phyloP scores from a whole-genome alignment of 2,113 vertebrate genomes.

The Petroica traversi region DNA sequence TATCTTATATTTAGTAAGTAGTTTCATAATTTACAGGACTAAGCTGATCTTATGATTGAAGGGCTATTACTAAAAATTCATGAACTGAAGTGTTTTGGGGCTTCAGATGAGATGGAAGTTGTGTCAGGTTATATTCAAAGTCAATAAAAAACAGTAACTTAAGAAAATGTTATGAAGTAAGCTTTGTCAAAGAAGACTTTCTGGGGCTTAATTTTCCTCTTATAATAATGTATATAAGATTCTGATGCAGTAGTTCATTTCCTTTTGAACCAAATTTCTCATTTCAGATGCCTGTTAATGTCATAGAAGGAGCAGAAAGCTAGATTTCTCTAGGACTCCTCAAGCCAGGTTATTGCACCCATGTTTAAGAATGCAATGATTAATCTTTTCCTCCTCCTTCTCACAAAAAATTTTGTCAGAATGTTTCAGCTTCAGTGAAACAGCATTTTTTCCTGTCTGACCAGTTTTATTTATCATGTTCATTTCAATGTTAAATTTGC shows the following conservation, averaged over 20 bases:
- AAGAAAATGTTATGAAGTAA: background rate
- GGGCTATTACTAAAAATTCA: background rate
- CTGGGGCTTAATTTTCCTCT: background rate
- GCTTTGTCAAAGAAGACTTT: background rate
- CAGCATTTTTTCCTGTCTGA: background rate
- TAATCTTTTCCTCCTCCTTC: background rate
- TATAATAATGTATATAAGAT: background rate
- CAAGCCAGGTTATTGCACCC: background rate
- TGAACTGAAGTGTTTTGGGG: background rate
- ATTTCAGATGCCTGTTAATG: background rate
- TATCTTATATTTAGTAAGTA: background rate
- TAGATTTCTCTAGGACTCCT: background rate
- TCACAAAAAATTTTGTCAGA: constrained; percentile 3
- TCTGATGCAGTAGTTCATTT: background rate
- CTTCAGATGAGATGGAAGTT: background rate
- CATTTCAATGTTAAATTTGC: background rate
- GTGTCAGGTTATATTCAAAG: background rate
- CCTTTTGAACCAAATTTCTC: background rate
- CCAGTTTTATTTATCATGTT: background rate
- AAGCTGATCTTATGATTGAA: background rate
- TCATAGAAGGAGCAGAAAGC: background rate
- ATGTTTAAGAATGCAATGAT: background rate
- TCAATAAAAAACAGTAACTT: background rate
- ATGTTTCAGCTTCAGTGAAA: background rate
- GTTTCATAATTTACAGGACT: background rate